Conservation (phyloP, 2,888 invertebrate species). For the Pseudococcus viburni region DNA sequence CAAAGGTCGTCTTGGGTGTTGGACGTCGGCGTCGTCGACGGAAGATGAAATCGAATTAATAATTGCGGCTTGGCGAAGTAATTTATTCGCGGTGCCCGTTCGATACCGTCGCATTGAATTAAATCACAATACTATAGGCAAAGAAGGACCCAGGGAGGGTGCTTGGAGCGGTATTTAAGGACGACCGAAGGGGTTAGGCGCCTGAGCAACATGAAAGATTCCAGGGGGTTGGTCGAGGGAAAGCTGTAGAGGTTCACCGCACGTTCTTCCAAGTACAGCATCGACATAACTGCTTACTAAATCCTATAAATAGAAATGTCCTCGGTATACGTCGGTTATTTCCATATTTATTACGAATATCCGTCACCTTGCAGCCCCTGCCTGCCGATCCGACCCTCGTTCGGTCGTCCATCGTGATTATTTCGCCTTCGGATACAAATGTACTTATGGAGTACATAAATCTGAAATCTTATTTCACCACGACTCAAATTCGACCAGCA, state of each 20-base stretch:
- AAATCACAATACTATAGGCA: neutral
- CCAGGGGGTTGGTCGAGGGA: neutral
- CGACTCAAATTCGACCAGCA: neutral
- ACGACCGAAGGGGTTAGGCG: neutral
- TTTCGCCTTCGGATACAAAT: slow-evolving; percentile 23
- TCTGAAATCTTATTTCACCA: slow-evolving; percentile 29
- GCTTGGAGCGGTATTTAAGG: neutral
- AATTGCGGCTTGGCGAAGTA: slow-evolving; percentile 10
- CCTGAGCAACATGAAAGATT: neutral
- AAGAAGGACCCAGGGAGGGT: neutral
- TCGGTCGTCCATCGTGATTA: neutral
- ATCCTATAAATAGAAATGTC: slow-evolving; percentile 37
- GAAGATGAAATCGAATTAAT: slow-evolving; percentile 37
- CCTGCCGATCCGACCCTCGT: neutral
- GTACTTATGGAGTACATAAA: neutral
- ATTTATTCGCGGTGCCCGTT: slow-evolving; percentile 18
- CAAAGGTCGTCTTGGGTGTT: slow-evolving; percentile 2
- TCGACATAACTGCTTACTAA: neutral
- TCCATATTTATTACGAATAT: slow-evolving; percentile 40
- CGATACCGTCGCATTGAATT: slow-evolving; percentile 32
- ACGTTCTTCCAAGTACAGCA: neutral
- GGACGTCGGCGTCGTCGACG: neutral
- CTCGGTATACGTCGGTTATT: neutral
- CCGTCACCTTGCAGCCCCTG: neutral
- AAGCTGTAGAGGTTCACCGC: neutral